Evolutionary conservation across 2,113 vertebrate genomes (phyloP).

Genomic region (Xenus cinereus): DNA sequence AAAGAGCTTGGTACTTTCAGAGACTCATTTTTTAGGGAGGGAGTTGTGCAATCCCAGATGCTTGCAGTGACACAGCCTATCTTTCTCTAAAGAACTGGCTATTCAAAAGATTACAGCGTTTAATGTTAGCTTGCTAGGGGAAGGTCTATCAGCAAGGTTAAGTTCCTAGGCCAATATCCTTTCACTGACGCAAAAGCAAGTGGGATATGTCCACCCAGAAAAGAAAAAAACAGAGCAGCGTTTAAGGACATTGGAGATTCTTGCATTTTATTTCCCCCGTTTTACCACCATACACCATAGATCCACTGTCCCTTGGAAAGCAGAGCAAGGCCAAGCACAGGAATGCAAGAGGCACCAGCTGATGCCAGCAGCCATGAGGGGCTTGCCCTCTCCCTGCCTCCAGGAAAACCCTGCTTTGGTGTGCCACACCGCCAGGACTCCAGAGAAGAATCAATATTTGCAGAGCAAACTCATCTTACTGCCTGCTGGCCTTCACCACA

Average conservation of each 20-base stretch:
- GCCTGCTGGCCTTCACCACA: background rate
- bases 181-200: background rate
- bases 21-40: background rate
- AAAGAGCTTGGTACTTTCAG: background rate
- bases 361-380: background rate
- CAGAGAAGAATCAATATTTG: background rate
- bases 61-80: background rate
- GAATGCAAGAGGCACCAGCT: background rate
- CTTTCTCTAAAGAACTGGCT: background rate
- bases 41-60: background rate
- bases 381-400: background rate
- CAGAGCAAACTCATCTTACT: background rate
- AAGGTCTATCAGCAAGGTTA: background rate
- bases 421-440: background rate
- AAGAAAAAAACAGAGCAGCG: background rate
- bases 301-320: background rate
- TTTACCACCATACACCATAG: background rate
- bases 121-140: background rate
- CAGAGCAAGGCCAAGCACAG: background rate
- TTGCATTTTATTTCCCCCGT: background rate
- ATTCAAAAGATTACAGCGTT: background rate
- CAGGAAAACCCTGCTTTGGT: background rate
- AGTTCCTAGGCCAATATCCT: background rate
- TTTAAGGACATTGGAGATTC: background rate
- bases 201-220: background rate